These are phyloP conservation scores for Chironomus riparius DNA, from an alignment of 2,888 invertebrate species.

Conservation along the genomic window DNA sequence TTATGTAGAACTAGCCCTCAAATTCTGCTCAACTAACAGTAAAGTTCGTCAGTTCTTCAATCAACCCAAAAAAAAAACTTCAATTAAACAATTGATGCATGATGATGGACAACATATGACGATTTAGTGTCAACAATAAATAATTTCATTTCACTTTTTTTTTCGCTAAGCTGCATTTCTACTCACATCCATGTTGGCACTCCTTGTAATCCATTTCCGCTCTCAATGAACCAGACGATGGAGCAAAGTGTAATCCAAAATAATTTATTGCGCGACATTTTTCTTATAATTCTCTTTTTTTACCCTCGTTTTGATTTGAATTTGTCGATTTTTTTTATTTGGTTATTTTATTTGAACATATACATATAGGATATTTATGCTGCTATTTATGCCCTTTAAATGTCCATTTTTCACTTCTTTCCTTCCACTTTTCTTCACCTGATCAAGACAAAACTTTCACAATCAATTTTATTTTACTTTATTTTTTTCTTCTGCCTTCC, in stretches of 20 bases:
- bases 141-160: no score
- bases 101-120: no score
- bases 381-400: not conserved
- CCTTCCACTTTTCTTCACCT: not conserved
- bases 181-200: slow-evolving; percentile 43
- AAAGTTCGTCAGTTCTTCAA: no score
- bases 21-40: no score
- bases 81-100: no score
- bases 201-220: slow-evolving; percentile 38
- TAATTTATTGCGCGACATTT: slow-evolving; percentile 22
- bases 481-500: not conserved
- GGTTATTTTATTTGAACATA: not conserved
- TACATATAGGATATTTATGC: not conserved
- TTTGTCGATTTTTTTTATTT: not conserved
- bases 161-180: not conserved
- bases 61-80: no score
- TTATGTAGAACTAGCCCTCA: no score
- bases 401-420: not conserved
- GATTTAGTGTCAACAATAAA: no score
- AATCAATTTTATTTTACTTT: not conserved
- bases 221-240: slow-evolving; percentile 30
- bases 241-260: slow-evolving; percentile 25
- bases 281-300: not conserved
- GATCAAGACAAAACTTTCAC: slow-evolving; percentile 1
- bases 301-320: not conserved